Conservation (phyloP, 2,888 invertebrate species). For the Allacma fusca region DNA sequence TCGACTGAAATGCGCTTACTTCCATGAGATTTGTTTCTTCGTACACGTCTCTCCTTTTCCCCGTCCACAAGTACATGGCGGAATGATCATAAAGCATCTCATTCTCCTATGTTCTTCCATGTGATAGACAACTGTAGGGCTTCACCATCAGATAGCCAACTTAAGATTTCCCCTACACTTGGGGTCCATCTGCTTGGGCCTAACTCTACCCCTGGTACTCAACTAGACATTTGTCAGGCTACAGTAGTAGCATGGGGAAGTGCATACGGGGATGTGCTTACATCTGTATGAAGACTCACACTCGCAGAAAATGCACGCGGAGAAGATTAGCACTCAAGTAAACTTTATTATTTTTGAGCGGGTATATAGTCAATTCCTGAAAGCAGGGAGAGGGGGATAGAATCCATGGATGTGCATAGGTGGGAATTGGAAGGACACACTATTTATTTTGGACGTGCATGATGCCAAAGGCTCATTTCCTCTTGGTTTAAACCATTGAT, state of each 20-base stretch:
- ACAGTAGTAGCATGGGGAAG: too few species aligned
- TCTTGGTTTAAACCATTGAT: constrained; percentile 23
- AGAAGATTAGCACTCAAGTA: neutral
- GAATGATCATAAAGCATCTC: constrained; percentile 23
- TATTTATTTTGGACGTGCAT: neutral
- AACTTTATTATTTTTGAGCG: neutral
- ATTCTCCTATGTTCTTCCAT: neutral
- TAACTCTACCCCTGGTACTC: neutral
- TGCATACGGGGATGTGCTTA: too few species aligned
- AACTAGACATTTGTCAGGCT: too few species aligned
- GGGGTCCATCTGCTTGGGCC: neutral
- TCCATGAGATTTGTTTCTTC: constrained; percentile 12
- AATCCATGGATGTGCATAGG: too few species aligned
- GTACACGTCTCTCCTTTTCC: neutral
- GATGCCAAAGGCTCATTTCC: neutral
- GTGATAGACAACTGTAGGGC: neutral
- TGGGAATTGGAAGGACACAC: neutral
- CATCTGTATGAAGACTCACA: neutral
- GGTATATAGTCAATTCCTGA: neutral
- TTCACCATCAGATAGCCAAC: constrained; percentile 10
- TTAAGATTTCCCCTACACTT: constrained; percentile 4
- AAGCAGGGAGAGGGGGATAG: neutral
- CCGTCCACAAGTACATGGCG: neutral
- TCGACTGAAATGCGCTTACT: constrained; percentile 25
- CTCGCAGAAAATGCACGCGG: neutral